Evolutionary conservation across 2,113 vertebrate species (phyloP).

Genomic region (Oreochromis niloticus): DNA sequence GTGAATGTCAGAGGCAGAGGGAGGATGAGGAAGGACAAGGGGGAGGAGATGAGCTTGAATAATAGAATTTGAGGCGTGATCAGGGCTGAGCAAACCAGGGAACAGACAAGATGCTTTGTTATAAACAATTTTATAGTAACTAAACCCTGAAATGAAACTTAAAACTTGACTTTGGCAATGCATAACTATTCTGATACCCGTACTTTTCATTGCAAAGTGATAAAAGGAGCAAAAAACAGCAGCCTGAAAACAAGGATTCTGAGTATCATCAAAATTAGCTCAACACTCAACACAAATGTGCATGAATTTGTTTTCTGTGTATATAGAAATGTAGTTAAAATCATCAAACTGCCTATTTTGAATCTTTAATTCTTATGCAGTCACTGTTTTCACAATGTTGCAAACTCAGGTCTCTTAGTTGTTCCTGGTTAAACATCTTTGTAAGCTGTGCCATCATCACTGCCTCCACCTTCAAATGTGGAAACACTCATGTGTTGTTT

Average conservation of each 20-base stretch:
- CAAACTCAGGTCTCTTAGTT: neutral
- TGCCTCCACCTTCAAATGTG: neutral
- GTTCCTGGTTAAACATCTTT: neutral
- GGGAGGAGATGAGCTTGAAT: neutral
- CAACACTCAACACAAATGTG: neutral
- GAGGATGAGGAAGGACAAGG: neutral
- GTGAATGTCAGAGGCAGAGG: conserved; percentile 13
- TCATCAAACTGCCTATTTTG: neutral
- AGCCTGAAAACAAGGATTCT: neutral
- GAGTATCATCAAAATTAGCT: neutral
- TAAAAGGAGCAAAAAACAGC: neutral
- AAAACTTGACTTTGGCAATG: neutral
- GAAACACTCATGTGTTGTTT: neutral
- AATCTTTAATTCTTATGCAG: neutral
- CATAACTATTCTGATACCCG: neutral
- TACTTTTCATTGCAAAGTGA: neutral
- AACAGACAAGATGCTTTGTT: neutral
- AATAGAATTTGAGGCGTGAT: conserved; percentile 6
- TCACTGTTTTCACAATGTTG: neutral
- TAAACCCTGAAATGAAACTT: neutral
- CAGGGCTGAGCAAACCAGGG: neutral
- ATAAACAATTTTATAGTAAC: neutral
- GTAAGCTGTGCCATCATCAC: neutral
- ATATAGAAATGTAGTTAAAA: neutral
- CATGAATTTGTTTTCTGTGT: neutral